phyloP scores from a whole-genome alignment of 2,888 invertebrate species.

The Formica aserva region DNA sequence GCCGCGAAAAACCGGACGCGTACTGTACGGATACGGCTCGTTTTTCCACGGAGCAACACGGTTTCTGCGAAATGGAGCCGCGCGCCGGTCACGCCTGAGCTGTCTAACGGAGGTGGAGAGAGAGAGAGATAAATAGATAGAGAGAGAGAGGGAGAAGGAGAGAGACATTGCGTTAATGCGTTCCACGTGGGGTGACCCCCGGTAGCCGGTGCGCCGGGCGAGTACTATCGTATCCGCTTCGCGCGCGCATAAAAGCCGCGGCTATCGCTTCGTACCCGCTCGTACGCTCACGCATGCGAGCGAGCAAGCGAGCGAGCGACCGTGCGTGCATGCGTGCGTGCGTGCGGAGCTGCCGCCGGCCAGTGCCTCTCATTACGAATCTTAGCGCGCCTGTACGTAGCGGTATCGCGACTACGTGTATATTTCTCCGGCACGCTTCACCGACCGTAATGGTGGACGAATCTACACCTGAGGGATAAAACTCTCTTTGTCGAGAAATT shows the following conservation, averaged over 20 bases:
- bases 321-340: slow-evolving; percentile 1
- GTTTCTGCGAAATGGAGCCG: slow-evolving; percentile 73
- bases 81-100: slow-evolving; percentile 73
- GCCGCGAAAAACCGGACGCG: slow-evolving; percentile 70
- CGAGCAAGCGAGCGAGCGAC: slow-evolving; percentile 14
- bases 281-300: slow-evolving; percentile 15
- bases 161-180: slow-evolving; percentile 74
- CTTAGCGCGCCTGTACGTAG: slow-evolving; percentile 82
- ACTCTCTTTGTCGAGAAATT: background rate
- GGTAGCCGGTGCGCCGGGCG: slow-evolving; percentile 71
- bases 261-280: slow-evolving; percentile 37
- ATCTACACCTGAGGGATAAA: slow-evolving; percentile 7
- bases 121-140: background rate
- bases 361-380: slow-evolving; percentile 80
- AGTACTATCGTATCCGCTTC: slow-evolving; percentile 61
- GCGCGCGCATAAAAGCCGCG: slow-evolving; percentile 58
- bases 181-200: slow-evolving; percentile 75
- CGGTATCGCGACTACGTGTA: slow-evolving; percentile 80
- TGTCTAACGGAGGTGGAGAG: slow-evolving; percentile 72
- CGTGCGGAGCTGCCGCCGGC: slow-evolving; percentile 19
- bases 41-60: slow-evolving; percentile 61
- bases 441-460: slow-evolving; percentile 63
- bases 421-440: slow-evolving; percentile 74
- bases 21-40: slow-evolving; percentile 68
- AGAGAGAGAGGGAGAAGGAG: background rate